Conservation (phyloP, 2,113 vertebrate genomes). For the Menidia beryllina region DNA sequence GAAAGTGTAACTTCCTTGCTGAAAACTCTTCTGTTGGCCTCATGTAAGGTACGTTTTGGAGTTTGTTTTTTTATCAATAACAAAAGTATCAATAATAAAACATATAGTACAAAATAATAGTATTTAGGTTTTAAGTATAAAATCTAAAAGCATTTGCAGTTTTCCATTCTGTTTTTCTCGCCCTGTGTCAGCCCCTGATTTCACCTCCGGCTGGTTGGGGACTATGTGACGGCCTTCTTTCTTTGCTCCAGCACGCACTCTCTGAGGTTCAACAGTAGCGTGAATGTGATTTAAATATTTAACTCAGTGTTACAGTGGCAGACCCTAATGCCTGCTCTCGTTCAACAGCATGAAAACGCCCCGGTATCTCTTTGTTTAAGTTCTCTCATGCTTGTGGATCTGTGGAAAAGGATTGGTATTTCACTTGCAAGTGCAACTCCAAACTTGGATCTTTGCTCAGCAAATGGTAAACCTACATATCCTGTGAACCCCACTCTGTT, state of each 20-base stretch:
- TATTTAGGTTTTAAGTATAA: not conserved
- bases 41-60: conserved; percentile 70
- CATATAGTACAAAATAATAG: too few species aligned
- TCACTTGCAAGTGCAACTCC: conserved; percentile 46
- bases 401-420: conserved; percentile 70
- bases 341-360: conserved; percentile 61
- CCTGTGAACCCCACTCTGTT: accelerated
- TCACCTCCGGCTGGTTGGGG: conserved; percentile 73
- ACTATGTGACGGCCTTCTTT: conserved; percentile 78
- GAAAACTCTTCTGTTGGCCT: conserved; percentile 52
- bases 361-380: conserved; percentile 46
- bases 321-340: not conserved
- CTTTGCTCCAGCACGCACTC: conserved; percentile 72
- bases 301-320: not conserved
- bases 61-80: too few species aligned
- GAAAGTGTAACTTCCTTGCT: conserved; percentile 63
- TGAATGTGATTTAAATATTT: not conserved
- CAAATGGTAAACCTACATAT: conserved; percentile 61
- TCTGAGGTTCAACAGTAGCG: conserved; percentile 68
- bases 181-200: conserved; percentile 27
- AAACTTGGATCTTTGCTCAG: conserved; percentile 62
- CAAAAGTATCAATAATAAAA: too few species aligned
- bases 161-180: not conserved
- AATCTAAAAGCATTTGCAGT: not conserved
- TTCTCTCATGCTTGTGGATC: conserved; percentile 57